Conservation (phyloP, 2,797 vertebrate species). For the Taenioides sp. region DNA sequence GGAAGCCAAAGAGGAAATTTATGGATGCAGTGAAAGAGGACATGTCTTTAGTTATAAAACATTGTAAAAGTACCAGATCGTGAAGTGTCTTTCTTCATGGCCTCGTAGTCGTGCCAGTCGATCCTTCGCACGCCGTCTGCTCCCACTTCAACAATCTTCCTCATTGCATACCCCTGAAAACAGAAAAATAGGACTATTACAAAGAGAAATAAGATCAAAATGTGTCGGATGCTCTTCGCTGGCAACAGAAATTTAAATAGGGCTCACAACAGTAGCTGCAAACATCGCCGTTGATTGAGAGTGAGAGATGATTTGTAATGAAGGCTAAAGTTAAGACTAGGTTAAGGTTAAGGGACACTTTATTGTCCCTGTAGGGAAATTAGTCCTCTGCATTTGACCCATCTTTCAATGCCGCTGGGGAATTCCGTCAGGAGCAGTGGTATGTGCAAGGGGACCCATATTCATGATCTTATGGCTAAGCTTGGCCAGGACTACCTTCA, state of each 20-base stretch:
- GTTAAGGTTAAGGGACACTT: too few species aligned
- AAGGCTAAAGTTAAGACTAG: too few species aligned
- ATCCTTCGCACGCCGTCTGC: slow-evolving; percentile 74
- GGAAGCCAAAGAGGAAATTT: too few species aligned
- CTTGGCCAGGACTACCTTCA: too few species aligned
- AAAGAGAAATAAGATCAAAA: neutral
- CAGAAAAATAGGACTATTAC: neutral
- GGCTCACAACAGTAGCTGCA: neutral
- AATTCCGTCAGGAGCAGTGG: too few species aligned
- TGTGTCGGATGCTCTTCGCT: neutral
- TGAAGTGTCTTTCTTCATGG: slow-evolving; percentile 83
- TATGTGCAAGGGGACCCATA: too few species aligned
- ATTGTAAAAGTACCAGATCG: slow-evolving; percentile 76
- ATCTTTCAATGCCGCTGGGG: too few species aligned
- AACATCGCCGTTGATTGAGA: too few species aligned
- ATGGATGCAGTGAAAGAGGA: neutral
- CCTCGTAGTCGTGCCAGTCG: slow-evolving; percentile 91
- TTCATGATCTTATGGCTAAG: too few species aligned
- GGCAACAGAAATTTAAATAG: neutral
- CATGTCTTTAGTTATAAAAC: neutral
- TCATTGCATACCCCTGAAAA: slow-evolving; percentile 80
- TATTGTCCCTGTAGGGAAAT: too few species aligned
- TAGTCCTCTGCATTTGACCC: too few species aligned
- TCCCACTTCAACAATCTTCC: slow-evolving; percentile 71
- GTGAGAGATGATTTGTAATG: too few species aligned